These are phyloP conservation scores for Dromococcyx pavoninus DNA, from an alignment of 2,797 vertebrate species.

Conservation along the genomic window DNA sequence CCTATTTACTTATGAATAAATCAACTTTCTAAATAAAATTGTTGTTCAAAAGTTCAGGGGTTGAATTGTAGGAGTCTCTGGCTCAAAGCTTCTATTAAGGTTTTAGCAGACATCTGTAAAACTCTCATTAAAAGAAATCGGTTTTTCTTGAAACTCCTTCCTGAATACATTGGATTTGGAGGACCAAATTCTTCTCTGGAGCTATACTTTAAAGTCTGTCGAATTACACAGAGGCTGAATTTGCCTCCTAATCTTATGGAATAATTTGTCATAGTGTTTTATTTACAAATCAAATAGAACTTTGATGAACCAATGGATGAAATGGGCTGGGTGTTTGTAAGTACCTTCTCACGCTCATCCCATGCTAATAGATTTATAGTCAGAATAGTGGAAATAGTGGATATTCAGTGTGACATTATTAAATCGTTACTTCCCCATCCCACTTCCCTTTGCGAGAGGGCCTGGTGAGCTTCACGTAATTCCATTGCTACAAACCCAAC, in stretches of 20 bases:
- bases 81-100: slow-evolving; percentile 68
- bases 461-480: not conserved
- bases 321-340: not conserved
- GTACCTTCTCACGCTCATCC: not conserved
- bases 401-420: not conserved
- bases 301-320: slow-evolving; percentile 6
- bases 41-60: slow-evolving; percentile 80
- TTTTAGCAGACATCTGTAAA: slow-evolving; percentile 69
- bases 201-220: slow-evolving; percentile 27
- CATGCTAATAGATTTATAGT: not conserved
- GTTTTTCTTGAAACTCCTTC: slow-evolving; percentile 35
- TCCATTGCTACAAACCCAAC: not conserved
- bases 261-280: slow-evolving; percentile 22
- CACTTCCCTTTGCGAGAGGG: not conserved
- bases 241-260: not conserved
- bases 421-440: not conserved
- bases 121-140: slow-evolving; percentile 12
- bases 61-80: slow-evolving; percentile 67
- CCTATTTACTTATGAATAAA: slow-evolving; percentile 83
- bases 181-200: not conserved
- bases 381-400: not conserved
- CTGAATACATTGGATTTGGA: not conserved
- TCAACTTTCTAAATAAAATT: slow-evolving; percentile 82
- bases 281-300: slow-evolving; percentile 12
- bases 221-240: slow-evolving; percentile 1